Base-by-base conservation (phyloP, 2,888 invertebrate species). In the Scaptomyza caliginosa region DNA sequence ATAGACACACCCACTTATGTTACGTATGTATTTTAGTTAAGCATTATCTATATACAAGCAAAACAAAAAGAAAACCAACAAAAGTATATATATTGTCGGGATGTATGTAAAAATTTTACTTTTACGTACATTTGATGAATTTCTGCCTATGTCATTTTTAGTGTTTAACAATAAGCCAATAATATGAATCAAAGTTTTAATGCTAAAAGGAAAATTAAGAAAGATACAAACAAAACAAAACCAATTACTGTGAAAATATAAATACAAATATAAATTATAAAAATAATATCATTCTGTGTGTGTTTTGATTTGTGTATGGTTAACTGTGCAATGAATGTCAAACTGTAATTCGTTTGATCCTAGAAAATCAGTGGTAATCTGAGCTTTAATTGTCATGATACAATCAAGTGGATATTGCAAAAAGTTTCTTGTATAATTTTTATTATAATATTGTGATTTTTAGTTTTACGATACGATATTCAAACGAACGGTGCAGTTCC, bases 91-190 rank as follows among this genome's bases (percentile, higher is more conserved):
- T 8, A 28, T 5, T 45, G 43, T 65, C 68, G 69, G 70, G 68
- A 67, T 82, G 84, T 67, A 75, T 79, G 84, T 79, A 72, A 67
- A 70, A 57, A 57, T 65, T 72, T 69, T 60, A 8, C 3, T 50
- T 67, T 71, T 71, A 79, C 80, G 59, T 86, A 86, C 80, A 79
- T 76, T 68, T 68, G 72, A 86, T 76, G 48, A 64, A 64, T 57
- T 75, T 70, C 49, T 57, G 76, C 64, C 71, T 76, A 76, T 60
- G 71, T 73, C 60, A 71, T 76, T 76, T 72, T 75, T 73, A 73
- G 72, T 71, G 72, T 73, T 54, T 69, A 75, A 65, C 56, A 65
- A 65, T 76, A 73, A 76, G 65, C 66, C 60, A 60, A 73, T 70
- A 73, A 65, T 76, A 64, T 65, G 57, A 76, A 73, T 73, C 73